A percentile compares a stretch with the other conserved stretches of the same genome.
phyloP scores from a whole-genome alignment of 2,888 invertebrate species.

The Entomobrya proxima region DNA sequence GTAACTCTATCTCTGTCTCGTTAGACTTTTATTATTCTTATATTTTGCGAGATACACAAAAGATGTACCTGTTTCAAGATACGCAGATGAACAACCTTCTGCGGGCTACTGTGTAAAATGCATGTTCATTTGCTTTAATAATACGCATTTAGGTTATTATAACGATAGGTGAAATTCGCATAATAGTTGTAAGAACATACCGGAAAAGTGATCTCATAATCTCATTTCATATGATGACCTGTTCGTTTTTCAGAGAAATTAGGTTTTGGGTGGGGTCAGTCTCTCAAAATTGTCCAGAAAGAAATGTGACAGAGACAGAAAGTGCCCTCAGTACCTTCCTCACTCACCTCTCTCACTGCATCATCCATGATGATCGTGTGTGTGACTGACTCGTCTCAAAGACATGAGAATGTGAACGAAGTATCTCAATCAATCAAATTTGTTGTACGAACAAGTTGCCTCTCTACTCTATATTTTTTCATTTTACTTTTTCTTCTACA shows the following conservation, averaged over 20 bases:
- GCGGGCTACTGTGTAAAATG: too few relatives aligned
- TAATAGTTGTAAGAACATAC: too few relatives aligned
- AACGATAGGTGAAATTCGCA: too few relatives aligned
- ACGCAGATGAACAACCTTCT: too few relatives aligned
- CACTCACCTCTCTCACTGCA: not conserved
- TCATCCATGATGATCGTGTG: not conserved
- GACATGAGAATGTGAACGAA: too few relatives aligned
- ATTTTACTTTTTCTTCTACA: not conserved
- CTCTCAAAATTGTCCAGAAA: not conserved
- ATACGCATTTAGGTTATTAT: too few relatives aligned
- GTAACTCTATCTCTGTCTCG: too few relatives aligned
- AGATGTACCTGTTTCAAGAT: too few relatives aligned
- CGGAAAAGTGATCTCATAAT: not conserved
- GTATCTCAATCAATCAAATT: constrained; percentile 1
- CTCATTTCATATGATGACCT: constrained; percentile 10
- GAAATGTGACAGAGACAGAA: not conserved
- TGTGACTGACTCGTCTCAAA: constrained; percentile 1
- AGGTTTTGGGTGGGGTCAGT: constrained; percentile 24
- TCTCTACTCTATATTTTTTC: not conserved
- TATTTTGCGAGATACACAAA: too few relatives aligned
- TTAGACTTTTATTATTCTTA: too few relatives aligned
- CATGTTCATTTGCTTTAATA: too few relatives aligned
- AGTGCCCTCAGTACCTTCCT: not conserved
- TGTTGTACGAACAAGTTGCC: not conserved
- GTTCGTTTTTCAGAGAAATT: constrained; percentile 26